These are phyloP conservation scores for Cheilosia impressa DNA, from an alignment of 2,888 invertebrate genomes.

Conservation along the genomic window DNA sequence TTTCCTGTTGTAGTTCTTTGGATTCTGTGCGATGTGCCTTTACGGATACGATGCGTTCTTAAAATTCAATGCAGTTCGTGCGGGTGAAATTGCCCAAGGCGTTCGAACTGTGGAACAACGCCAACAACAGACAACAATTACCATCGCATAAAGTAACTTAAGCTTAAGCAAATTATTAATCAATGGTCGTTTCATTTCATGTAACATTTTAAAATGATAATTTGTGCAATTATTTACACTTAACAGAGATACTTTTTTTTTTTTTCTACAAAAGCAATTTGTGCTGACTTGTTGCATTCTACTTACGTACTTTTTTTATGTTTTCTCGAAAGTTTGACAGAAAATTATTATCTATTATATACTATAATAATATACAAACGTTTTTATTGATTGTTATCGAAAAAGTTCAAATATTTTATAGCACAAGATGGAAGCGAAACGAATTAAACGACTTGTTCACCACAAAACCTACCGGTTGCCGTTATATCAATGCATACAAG, in stretches of 20 bases:
- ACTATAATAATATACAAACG: conserved; percentile 20
- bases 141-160: conserved; percentile 63
- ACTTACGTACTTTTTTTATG: conserved; percentile 34
- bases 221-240: conserved; percentile 62
- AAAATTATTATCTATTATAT: conserved; percentile 18
- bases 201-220: conserved; percentile 40
- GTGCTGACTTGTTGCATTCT: conserved; percentile 52
- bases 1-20: conserved; percentile 90
- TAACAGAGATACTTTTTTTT: conserved; percentile 36
- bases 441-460: conserved; percentile 8
- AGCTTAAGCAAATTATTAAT: not conserved
- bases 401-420: conserved; percentile 43
- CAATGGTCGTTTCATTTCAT: conserved; percentile 11
- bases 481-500: conserved; percentile 12
- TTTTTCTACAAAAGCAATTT: conserved; percentile 1
- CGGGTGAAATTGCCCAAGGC: conserved; percentile 90
- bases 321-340: conserved; percentile 1
- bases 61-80: conserved; percentile 88
- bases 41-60: conserved; percentile 92
- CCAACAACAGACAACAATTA: conserved; percentile 73
- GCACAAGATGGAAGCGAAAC: conserved; percentile 37
- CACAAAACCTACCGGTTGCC: conserved; percentile 4
- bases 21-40: conserved; percentile 90
- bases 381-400: conserved; percentile 55
- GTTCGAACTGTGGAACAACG: conserved; percentile 72